Conservation (phyloP, 2,888 invertebrate genomes). For the Chloroclysta siterata region DNA sequence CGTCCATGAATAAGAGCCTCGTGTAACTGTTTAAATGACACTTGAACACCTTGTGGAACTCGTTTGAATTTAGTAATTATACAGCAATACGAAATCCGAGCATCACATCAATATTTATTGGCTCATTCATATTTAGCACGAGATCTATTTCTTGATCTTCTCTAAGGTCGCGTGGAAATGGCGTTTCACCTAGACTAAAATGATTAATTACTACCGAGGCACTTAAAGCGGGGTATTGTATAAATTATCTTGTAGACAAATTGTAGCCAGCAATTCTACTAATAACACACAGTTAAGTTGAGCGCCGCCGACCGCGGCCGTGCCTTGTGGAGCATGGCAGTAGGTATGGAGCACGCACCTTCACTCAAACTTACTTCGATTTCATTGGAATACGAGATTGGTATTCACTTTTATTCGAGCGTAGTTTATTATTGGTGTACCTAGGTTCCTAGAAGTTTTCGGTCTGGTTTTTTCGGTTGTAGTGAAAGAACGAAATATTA, state of each 20-base stretch:
- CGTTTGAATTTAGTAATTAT: not conserved
- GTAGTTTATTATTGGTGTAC: not conserved
- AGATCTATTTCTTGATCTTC: not conserved
- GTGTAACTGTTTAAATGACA: constrained; percentile 23
- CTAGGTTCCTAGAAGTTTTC: not conserved
- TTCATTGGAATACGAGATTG: not conserved
- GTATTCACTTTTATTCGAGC: not conserved
- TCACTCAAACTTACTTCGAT: constrained; percentile 3
- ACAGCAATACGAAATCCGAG: not conserved
- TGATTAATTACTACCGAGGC: too few relatives aligned
- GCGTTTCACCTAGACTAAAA: too few relatives aligned
- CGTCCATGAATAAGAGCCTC: constrained; percentile 19
- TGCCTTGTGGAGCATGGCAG: not conserved
- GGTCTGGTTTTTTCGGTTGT: too few relatives aligned
- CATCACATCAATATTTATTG: constrained; percentile 8
- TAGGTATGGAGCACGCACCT: not conserved
- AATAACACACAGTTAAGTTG: not conserved
- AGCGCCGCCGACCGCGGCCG: not conserved
- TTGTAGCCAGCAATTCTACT: not conserved
- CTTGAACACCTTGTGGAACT: constrained; percentile 23
- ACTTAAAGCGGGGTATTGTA: not conserved
- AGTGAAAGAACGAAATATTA: too few relatives aligned
- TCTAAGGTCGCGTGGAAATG: too few relatives aligned
- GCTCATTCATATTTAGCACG: not conserved
- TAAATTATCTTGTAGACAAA: not conserved